Conservation (phyloP, 2,888 invertebrate species). For the Drosophila eohydei region DNA sequence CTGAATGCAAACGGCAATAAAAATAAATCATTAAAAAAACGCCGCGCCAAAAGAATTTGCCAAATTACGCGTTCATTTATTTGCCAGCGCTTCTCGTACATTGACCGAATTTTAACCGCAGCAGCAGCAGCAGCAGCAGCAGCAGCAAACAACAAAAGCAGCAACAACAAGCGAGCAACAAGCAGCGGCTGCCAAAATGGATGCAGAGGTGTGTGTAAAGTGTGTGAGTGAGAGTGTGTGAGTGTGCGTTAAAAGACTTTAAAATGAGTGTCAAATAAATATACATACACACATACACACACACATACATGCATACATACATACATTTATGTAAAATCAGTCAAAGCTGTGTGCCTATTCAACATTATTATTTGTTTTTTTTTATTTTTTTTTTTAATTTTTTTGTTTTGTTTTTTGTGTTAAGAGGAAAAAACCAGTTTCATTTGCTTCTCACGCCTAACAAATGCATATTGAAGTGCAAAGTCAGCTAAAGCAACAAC, state of each 20-base stretch:
- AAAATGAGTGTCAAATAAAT: neutral
- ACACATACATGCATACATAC: neutral
- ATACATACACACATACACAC: neutral
- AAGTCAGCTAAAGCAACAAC: slow-evolving; percentile 33
- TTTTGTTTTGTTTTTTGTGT: neutral
- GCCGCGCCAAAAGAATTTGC: slow-evolving; percentile 41
- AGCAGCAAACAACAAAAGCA: slow-evolving; percentile 23
- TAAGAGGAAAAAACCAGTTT: slow-evolving; percentile 28
- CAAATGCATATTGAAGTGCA: slow-evolving; percentile 58
- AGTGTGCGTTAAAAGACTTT: slow-evolving; percentile 1
- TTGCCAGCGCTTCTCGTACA: slow-evolving; percentile 40
- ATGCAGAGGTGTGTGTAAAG: slow-evolving; percentile 74
- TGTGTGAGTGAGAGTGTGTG: slow-evolving; percentile 1
- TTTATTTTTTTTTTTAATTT: neutral
- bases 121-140: slow-evolving; percentile 17
- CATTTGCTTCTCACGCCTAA: slow-evolving; percentile 22
- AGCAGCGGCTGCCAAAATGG: slow-evolving; percentile 55
- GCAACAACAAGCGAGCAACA: slow-evolving; percentile 19
- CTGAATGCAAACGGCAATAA: slow-evolving; percentile 31
- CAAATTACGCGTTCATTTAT: slow-evolving; percentile 53
- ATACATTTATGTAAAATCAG: neutral
- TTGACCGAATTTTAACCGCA: slow-evolving; percentile 59
- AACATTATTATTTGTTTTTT: neutral
- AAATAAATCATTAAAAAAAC: slow-evolving; percentile 66
- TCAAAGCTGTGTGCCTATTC: neutral